These are phyloP conservation scores for Brachypteracias leptosomus DNA, from an alignment of 2,113 vertebrate genomes.

Conservation along the genomic window DNA sequence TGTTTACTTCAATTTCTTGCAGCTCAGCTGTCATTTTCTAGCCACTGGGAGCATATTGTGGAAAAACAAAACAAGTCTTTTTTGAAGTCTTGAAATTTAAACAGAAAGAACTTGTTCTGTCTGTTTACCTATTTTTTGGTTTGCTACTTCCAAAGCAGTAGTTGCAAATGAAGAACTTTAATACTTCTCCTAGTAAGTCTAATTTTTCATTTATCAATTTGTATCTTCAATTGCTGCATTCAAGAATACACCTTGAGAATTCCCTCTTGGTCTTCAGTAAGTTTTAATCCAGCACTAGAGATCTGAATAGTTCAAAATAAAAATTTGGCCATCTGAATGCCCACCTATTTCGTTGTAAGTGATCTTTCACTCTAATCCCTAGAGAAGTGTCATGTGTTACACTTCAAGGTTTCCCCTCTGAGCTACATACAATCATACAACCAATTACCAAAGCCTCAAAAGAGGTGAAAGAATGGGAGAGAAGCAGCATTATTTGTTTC, in stretches of 20 bases:
- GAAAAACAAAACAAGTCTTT: not conserved
- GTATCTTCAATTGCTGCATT: not conserved
- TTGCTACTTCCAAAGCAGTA: not conserved
- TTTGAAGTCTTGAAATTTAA: not conserved
- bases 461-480: not conserved
- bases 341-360: not conserved
- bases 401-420: not conserved
- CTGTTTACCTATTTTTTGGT: not conserved
- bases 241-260: not conserved
- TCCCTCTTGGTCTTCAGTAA: not conserved
- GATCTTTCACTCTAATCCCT: not conserved
- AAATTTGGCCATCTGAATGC: not conserved
- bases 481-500: not conserved
- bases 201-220: not conserved
- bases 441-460: not conserved
- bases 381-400: accelerated
- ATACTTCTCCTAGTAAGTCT: not conserved
- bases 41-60: not conserved
- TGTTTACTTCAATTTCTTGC: not conserved
- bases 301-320: not conserved
- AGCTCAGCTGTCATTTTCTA: not conserved
- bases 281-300: not conserved
- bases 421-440: not conserved
- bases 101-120: not conserved
- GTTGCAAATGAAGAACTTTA: not conserved